phyloP scores from a whole-genome alignment of 1,140 invertebrate genomes.

The Calliopsis andreniformis region DNA sequence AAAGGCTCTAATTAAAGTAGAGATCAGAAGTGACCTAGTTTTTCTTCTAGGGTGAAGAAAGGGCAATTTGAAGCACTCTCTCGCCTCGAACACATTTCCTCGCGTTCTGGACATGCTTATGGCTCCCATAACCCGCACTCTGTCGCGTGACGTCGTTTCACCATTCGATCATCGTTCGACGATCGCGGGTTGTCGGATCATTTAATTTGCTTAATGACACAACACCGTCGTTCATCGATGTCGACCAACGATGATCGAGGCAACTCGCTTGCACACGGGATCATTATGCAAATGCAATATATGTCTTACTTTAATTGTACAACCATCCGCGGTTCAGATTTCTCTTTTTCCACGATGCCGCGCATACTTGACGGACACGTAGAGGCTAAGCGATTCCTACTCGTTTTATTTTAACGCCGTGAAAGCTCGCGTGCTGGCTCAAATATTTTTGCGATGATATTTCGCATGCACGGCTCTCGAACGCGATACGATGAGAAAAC shows the following conservation, averaged over 20 bases:
- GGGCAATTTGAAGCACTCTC: not conserved
- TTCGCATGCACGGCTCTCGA: slow-evolving; percentile 22
- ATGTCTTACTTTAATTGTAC: slow-evolving; percentile 26
- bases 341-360: slow-evolving; percentile 43
- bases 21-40: too few species aligned
- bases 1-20: too few species aligned
- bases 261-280: not conserved
- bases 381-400: not conserved
- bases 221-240: not conserved
- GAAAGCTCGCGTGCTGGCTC: slow-evolving; percentile 48
- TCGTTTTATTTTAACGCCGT: slow-evolving; percentile 30
- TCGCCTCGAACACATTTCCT: not conserved
- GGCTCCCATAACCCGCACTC: not conserved
- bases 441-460: slow-evolving; percentile 37
- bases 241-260: not conserved
- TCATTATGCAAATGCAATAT: slow-evolving; percentile 28
- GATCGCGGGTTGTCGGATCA: slow-evolving; percentile 1
- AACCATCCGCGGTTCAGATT: slow-evolving; percentile 25
- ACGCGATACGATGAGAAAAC: slow-evolving; percentile 31
- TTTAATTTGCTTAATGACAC: slow-evolving; percentile 2
- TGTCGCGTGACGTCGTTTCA: slow-evolving; percentile 36
- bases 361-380: not conserved
- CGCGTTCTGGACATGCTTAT: not conserved
- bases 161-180: too few species aligned
- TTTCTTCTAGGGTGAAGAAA: too few species aligned